Percentiles rank a stretch among this genome's conserved stretches.
Conservation (phyloP, 2,888 invertebrate species). For the Rhingia campestris region DNA sequence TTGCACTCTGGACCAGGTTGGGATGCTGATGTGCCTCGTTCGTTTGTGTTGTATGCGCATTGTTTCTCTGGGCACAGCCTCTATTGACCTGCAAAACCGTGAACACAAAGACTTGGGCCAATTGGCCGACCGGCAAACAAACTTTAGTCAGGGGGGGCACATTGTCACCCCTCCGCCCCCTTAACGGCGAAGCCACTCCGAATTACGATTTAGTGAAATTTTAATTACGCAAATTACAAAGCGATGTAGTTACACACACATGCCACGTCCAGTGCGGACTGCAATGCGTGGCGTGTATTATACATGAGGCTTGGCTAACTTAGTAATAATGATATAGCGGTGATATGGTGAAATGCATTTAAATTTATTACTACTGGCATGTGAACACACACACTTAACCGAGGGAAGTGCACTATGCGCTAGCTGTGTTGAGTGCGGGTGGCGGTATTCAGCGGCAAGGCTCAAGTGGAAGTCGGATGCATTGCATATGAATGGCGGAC, state of each 20-base stretch:
- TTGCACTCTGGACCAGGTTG: slow-evolving; percentile 10
- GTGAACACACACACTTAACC: slow-evolving; percentile 15
- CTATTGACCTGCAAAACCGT: slow-evolving; percentile 25
- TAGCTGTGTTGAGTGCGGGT: slow-evolving; percentile 11
- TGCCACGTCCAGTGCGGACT: slow-evolving; percentile 15
- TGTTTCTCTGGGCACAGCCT: slow-evolving; percentile 19
- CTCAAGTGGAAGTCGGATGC: slow-evolving; percentile 19
- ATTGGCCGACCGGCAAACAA: slow-evolving; percentile 14
- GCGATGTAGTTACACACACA: slow-evolving; percentile 28
- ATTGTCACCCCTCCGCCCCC: neutral
- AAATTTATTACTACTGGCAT: slow-evolving; percentile 38
- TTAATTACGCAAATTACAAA: slow-evolving; percentile 73
- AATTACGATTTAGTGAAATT: slow-evolving; percentile 69
- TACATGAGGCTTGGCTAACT: slow-evolving; percentile 64
- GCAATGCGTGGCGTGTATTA: slow-evolving; percentile 63
- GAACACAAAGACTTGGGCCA: slow-evolving; percentile 45
- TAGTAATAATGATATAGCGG: slow-evolving; percentile 54
- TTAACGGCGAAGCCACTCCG: neutral
- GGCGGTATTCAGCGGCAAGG: neutral
- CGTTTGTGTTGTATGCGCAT: neutral
- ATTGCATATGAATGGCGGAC: slow-evolving; percentile 47
- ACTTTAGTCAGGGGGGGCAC: slow-evolving; percentile 17
- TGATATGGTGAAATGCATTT: slow-evolving; percentile 51
- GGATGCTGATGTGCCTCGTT: neutral
- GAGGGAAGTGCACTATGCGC: slow-evolving; percentile 41